Base-by-base conservation (phyloP, 2,113 vertebrate species). In the Neoarius graeffei region DNA sequence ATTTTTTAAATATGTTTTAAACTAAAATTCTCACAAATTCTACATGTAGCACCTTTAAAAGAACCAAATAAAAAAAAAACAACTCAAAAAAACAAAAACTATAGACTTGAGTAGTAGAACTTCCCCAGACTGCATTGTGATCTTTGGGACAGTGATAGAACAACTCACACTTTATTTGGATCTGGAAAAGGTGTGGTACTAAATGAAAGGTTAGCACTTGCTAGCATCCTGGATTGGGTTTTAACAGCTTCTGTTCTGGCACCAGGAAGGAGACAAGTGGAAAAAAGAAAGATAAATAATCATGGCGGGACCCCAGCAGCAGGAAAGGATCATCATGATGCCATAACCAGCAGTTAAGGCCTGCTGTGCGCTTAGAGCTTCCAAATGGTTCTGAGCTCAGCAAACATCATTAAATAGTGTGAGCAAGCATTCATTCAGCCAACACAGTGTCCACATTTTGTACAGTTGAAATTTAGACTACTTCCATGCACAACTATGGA, bases 221-320 rank as follows among this genome's bases (percentile, higher is more conserved):
- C 82, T 76, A 50, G 30, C 13, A 27, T 88, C 85, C 85, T 85
- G 64, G 76, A 83, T 27, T 76, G 3, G 23, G 23, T 83, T 62
- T 54, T n/a, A 87, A 15, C 74, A 79, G 84, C 84, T 83, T 90
- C 77, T 88, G 59, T 84, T 50, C 56, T 88, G 87, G 87, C 77
- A 64, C n/a, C n/a, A 85, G 73, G 50, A 74, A 60, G 81, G 57
- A 88, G 59, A 57, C 11, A 8, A 83, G 35, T 83, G 19, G 54
- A 50, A 60, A 62, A 62, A 83, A 81, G 56, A 85, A 86, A 81
- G 64, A 89, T 66, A 86, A 88, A 88, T 87, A 90, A 87, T 62
- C 85, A 87, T 73, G 74, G 81, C 79, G 62, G 30, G 69, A 80
- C 48, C 20, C 66, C 66, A 82, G 60, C 81, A 76, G 27, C 87